Base-by-base conservation (phyloP, 1,140 invertebrate genomes). In the Wasmannia auropunctata region DNA sequence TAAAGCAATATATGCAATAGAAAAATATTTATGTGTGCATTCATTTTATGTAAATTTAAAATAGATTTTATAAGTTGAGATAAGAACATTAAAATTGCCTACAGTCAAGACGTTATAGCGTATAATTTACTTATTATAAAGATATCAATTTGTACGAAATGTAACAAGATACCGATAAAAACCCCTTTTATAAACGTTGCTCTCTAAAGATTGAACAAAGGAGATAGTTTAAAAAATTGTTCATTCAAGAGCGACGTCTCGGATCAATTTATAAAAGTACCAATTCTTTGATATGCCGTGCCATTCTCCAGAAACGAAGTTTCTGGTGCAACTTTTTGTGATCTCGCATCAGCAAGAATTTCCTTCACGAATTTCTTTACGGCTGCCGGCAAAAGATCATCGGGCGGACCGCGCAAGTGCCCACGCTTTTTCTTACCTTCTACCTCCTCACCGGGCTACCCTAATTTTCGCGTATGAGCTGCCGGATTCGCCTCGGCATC, bases 381-480 rank as follows among this genome's bases (percentile, higher is more conserved):
- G 79, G 79, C 19, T 72, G 79, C 79, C 51, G 79, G 79, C 79
- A 58, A 46, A 83, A 83, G 79, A 83, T 77, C 72, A 63, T 63
- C 81, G 81, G 58, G 43, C 56, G 81, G 43, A 10, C 67, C 22
- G 58, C 58, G 58, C 81, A 37, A 60, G 69, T 62, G 81, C 81
- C 72, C 72, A 85, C 56, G 31, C 69, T 85, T 85, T 85, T 77
- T 86, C 74, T 86, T 79, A 40, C 84, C 60, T 80, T 80, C 84
- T 69, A 60, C 74, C 74, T 85, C 70, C 19, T 85, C 60, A 51
- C 60, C 74, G 37, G 58, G 19, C 60, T 77, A 86, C 84, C 84
- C 75, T 86, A 79, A 86, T 79, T 86, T 86, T 79, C 84, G 74
- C 74, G 84, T 79, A 86, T 79, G 84, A 86, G 75, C 75, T 79